Conservation (phyloP, 2,888 invertebrate species). For the Caenorhabditis parvicauda region DNA sequence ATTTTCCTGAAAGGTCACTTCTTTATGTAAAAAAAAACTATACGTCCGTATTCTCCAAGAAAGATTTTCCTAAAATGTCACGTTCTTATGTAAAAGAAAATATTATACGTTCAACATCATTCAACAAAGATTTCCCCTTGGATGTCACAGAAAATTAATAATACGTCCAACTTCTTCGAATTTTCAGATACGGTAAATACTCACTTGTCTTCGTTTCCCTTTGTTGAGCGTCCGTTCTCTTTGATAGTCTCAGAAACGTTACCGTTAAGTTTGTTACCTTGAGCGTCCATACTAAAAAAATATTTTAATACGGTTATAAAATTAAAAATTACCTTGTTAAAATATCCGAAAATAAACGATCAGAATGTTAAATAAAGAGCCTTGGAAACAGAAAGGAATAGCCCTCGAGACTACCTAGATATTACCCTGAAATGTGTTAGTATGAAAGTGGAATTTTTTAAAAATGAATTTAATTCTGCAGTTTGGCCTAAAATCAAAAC, state of each 20-base stretch:
- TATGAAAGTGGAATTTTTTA: too few relatives aligned
- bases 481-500: not conserved
- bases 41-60: not conserved
- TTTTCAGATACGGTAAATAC: slow-evolving; percentile 4
- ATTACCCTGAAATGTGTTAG: slow-evolving; percentile 54
- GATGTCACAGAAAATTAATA: too few relatives aligned
- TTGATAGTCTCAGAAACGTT: slow-evolving; percentile 41
- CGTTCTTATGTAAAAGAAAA: not conserved
- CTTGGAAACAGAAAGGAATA: slow-evolving; percentile 39
- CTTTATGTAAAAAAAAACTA: not conserved
- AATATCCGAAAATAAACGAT: slow-evolving; percentile 33
- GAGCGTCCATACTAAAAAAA: slow-evolving; percentile 30
- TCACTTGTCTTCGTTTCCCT: slow-evolving; percentile 53
- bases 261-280: slow-evolving; percentile 43
- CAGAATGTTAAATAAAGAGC: slow-evolving; percentile 29
- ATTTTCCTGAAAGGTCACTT: slow-evolving; percentile 54
- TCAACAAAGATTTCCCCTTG: too few relatives aligned
- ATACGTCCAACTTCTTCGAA: not conserved
- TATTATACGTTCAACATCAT: too few relatives aligned
- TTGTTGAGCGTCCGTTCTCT: slow-evolving; percentile 46
- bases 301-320: slow-evolving; percentile 13
- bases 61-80: not conserved
- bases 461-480: slow-evolving; percentile 1
- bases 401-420: slow-evolving; percentile 49
- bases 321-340: slow-evolving; percentile 27